Evolutionary conservation across 1,140 invertebrate genomes (phyloP).

Genomic region (Papilio polytes): DNA sequence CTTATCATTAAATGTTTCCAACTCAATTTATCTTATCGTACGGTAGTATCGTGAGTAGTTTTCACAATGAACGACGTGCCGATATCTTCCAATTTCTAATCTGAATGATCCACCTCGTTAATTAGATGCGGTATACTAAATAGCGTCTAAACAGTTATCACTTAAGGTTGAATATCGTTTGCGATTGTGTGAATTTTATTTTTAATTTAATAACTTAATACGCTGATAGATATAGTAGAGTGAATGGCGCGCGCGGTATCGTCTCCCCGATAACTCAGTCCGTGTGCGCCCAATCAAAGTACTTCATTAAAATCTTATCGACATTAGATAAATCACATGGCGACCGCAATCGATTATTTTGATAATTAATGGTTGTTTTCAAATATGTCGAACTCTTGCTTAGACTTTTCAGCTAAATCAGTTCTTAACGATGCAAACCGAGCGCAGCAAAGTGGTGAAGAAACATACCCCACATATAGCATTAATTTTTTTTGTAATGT

Average conservation of each 20-base stretch:
- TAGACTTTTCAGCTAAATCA: conserved; percentile 9
- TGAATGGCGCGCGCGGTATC: conserved; percentile 74
- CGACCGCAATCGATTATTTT: conserved; percentile 81
- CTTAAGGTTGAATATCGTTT: conserved; percentile 60
- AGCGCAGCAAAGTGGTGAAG: background rate
- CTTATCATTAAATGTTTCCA: conserved; percentile 77
- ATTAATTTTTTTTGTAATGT: no score
- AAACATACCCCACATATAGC: no score
- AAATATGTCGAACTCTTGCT: conserved; percentile 73
- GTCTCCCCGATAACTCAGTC: conserved; percentile 66
- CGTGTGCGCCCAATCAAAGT: conserved; percentile 80
- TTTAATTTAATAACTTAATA: conserved; percentile 84
- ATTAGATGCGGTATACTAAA: conserved; percentile 59
- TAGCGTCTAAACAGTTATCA: conserved; percentile 40
- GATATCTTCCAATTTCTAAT: conserved; percentile 83
- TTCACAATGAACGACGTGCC: conserved; percentile 81
- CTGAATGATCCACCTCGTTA: conserved; percentile 80
- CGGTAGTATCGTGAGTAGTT: conserved; percentile 79
- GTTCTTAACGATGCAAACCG: background rate
- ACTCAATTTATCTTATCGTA: conserved; percentile 80
- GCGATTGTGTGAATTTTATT: conserved; percentile 63
- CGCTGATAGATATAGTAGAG: conserved; percentile 76
- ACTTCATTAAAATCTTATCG: conserved; percentile 84
- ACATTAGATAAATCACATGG: conserved; percentile 81
- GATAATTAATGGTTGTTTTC: conserved; percentile 80